Base-by-base conservation (phyloP, 2,888 invertebrate genomes). In the Watsonalla cultraria region DNA sequence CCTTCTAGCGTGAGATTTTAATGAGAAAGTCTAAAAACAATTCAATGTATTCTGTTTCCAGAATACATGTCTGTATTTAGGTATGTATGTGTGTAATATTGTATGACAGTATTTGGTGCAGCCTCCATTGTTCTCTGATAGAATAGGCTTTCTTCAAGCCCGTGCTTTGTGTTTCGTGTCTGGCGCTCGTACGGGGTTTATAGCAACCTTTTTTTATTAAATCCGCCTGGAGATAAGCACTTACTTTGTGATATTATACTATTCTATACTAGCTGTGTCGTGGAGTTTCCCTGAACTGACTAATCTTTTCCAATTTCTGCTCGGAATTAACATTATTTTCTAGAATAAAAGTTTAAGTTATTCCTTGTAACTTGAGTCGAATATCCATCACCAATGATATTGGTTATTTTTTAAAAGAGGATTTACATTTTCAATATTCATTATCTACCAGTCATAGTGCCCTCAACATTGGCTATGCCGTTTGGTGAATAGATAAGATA, bases 81-180 rank as follows among this genome's bases (percentile, higher is more conserved):
- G 37, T 37, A 11, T 42, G 42, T 42, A 42, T 42, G 42, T 42
- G 11, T 42, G 11, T 8, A 11, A 11, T 42, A 11, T 42, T 42
- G 11, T 45, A 53, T 55, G 50, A 54, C 51, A 53, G 54, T 60
- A 59, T 60, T 54, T 58, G 53, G 55, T 54, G 55, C 48, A 58
- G 55, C 46, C 51, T 54, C 53, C 54, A 61, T 74, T 76, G 70
- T 72, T 65, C 53, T 52, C 46, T 54, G 62, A 66, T 59, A 59
- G 55, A 67, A 68, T 67, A 57, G 58, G 56, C 61, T 62, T 61
- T 61, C 60, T 54, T 49, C 51, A 53, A 52, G 56, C 49, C 37
- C 14, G 55, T 54, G 64, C 56, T 65, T 66, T 65, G 55, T 68
- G 52, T 51, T 37, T 51, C 33, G 37, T 13, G 42, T 34, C 51